These are phyloP conservation scores for Pavo muticus DNA, from an alignment of 2,113 vertebrate genomes.

Conservation along the genomic window DNA sequence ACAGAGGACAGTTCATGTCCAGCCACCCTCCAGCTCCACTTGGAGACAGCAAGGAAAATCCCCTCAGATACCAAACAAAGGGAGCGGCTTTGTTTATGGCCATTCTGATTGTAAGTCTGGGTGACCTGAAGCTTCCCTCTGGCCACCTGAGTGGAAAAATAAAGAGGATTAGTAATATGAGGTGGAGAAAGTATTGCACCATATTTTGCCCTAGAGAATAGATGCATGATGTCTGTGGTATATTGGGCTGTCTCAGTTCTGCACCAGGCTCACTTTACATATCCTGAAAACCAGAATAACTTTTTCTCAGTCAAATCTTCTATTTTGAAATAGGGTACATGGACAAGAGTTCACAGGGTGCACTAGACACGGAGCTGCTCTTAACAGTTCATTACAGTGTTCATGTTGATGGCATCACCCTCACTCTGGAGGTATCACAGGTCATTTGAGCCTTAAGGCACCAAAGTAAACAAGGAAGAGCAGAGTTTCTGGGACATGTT, in stretches of 20 bases:
- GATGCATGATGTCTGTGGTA: rapidly evolving
- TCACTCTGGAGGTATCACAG: not conserved
- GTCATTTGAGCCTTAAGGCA: not conserved
- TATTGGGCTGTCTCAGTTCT: not conserved
- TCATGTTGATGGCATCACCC: not conserved
- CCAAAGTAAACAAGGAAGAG: not conserved
- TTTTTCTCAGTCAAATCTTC: not conserved
- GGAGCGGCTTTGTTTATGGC: not conserved
- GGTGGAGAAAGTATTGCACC: not conserved
- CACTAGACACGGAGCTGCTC: not conserved
- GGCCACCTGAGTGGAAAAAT: not conserved
- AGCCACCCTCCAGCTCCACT: not conserved
- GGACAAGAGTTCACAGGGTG: not conserved
- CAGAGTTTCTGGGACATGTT: not conserved
- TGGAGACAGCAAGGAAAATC: not conserved
- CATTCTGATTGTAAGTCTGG: not conserved
- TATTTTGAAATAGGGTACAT: not conserved
- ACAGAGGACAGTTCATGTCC: not conserved
- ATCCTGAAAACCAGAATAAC: not conserved
- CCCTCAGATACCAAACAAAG: rapidly evolving
- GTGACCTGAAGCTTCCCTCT: not conserved
- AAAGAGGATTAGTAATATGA: not conserved
- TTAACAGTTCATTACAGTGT: not conserved
- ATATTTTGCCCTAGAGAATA: not conserved
- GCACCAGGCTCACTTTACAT: not conserved